Base-by-base conservation (phyloP, 2,888 invertebrate species). In the Slavum lentiscoides region DNA sequence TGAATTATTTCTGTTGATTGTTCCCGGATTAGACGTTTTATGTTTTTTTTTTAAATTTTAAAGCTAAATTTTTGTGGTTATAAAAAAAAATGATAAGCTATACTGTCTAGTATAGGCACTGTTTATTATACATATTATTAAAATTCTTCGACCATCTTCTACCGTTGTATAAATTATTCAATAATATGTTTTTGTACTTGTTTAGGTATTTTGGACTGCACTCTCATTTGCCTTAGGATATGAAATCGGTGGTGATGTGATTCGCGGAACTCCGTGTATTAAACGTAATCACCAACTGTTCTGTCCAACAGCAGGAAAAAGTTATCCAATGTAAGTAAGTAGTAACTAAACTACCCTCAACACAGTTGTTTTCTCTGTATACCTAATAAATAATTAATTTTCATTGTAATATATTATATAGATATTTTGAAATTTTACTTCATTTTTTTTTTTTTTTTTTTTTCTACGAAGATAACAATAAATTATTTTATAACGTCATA, bases 261-360 rank as follows among this genome's bases (percentile, higher is more conserved):
- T 95, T 85, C 90, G 93, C 86, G 96, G 96, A 84, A 92, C 94
- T 85, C 96, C 96, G 82, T 96, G 96, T 87, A 93, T 96, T 86
- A 95, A 95, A 87, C 90, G 92, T 85, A 91, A 93, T 87, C 94
- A 93, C 88, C 96, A 96, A 87, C 89, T 96, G 82, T 95, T 94
- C 87, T 96, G 96, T 87, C 95, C 96, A 58, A 94, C 94, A 55
- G 95, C 96, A 83, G 96, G 96, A 84, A 94, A 93, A 86, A 93
- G 92, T 83, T 96, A 96, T 88, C 96, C 96, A 84, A 90, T 93
- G 96, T 96, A 89, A 93, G 92, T 90, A 77, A 72, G 61, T 70
- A 62, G 59, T 64, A 77, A 37, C 23, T 82, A 67, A 69, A 70
- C 62, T 74, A 67, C 55, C 70, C 43, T 68, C 53, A 19, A 55